phyloP scores from a whole-genome alignment of 2,888 invertebrate genomes.

The Folsomia candida region DNA sequence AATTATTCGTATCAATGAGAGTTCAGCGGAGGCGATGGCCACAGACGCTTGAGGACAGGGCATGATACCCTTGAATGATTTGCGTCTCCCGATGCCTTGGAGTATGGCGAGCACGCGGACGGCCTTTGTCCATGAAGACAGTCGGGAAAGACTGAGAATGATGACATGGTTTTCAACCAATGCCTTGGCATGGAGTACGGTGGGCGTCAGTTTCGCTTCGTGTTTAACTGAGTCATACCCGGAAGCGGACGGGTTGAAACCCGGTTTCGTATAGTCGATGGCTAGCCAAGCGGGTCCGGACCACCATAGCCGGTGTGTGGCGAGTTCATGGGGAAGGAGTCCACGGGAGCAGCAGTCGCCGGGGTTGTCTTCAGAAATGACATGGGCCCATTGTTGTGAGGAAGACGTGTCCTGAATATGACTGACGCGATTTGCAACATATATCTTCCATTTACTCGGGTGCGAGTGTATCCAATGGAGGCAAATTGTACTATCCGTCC shows the following conservation, averaged over 20 bases:
- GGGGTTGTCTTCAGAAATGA: conserved; percentile 48
- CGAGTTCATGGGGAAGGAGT: conserved; percentile 23
- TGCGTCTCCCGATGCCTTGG: neutral
- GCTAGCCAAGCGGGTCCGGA: conserved; percentile 46
- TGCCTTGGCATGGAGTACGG: neutral
- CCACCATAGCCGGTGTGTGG: conserved; percentile 43
- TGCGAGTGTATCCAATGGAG: conserved; percentile 42
- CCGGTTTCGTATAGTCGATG: neutral
- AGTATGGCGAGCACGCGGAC: neutral
- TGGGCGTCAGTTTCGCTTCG: neutral
- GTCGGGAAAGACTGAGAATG: neutral
- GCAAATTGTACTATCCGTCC: conserved; percentile 39
- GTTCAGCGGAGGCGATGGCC: neutral
- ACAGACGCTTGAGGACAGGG: neutral
- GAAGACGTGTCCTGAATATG: conserved; percentile 37
- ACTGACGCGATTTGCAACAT: conserved; percentile 46
- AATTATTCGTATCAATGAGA: neutral
- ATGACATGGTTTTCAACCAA: neutral
- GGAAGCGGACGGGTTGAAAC: neutral
- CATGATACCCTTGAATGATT: neutral
- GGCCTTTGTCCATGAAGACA: conserved; percentile 3
- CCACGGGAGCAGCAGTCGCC: conserved; percentile 51
- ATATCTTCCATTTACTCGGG: conserved; percentile 37
- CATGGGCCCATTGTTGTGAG: conserved; percentile 45
- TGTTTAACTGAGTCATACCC: neutral